Evolutionary conservation across 1,140 invertebrate genomes (phyloP).

Genomic region (Zophobas atratus): DNA sequence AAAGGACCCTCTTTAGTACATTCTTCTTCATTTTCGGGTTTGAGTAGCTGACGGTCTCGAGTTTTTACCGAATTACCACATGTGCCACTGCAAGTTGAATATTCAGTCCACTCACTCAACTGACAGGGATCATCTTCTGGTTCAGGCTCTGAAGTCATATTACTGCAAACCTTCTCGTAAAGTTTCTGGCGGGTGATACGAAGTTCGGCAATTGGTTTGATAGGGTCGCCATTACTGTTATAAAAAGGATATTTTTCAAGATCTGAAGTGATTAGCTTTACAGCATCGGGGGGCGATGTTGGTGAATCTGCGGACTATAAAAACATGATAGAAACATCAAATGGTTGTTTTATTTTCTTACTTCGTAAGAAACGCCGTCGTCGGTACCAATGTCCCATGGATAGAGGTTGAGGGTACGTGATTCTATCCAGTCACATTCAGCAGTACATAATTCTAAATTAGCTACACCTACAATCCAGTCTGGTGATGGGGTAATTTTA

Average conservation of each 20-base stretch:
- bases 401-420: constrained; percentile 90
- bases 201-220: constrained; percentile 92
- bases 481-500: constrained; percentile 96
- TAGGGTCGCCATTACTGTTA: constrained; percentile 82
- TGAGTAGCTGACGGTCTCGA: constrained; percentile 25
- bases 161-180: constrained; percentile 88
- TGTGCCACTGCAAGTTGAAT: constrained; percentile 75
- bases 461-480: constrained; percentile 98
- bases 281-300: constrained; percentile 84
- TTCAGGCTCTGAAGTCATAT: constrained; percentile 3
- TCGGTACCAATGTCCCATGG: constrained; percentile 98
- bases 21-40: constrained; percentile 44
- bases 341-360: constrained; percentile 67
- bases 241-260: constrained; percentile 93
- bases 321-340: constrained; percentile 13
- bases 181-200: constrained; percentile 85
- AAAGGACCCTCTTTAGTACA: neutral
- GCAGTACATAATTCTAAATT: constrained; percentile 90
- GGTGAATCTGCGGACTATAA: constrained; percentile 83
- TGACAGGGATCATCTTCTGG: constrained; percentile 44
- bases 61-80: constrained; percentile 69
- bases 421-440: constrained; percentile 94
- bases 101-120: constrained; percentile 71
- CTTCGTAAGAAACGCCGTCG: constrained; percentile 91
- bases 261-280: constrained; percentile 84